phyloP scores from a whole-genome alignment of 1,140 invertebrate genomes.

The Halesus radiatus region DNA sequence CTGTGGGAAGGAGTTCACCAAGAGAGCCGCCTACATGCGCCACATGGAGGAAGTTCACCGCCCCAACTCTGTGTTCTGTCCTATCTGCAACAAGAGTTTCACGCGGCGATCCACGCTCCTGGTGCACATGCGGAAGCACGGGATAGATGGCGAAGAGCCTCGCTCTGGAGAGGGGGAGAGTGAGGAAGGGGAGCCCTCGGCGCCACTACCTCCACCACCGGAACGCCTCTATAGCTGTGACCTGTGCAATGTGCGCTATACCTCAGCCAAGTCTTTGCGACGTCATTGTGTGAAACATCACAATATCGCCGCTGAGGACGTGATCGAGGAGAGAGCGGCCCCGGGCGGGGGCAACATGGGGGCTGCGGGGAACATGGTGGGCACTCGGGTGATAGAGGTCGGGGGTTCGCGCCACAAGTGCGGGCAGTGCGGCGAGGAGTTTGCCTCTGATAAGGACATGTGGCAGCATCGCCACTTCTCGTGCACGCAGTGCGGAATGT shows the following conservation, averaged over 20 bases:
- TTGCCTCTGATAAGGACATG: conserved; percentile 65
- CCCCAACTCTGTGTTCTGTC: conserved; percentile 66
- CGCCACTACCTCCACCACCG: neutral
- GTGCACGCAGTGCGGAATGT: conserved; percentile 72
- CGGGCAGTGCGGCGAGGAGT: conserved; percentile 65
- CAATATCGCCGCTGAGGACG: conserved; percentile 37
- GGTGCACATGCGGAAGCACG: conserved; percentile 71
- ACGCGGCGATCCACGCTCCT: conserved; percentile 68
- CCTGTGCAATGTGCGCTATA: conserved; percentile 49
- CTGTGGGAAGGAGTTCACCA: conserved; percentile 73
- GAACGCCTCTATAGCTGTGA: conserved; percentile 45
- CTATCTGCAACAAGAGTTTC: conserved; percentile 71
- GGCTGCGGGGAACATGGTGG: conserved; percentile 36
- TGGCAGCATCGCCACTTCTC: conserved; percentile 67
- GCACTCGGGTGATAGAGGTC: conserved; percentile 54
- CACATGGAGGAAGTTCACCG: conserved; percentile 72
- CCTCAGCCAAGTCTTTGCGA: conserved; percentile 43
- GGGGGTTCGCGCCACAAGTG: conserved; percentile 63
- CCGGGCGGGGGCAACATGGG: neutral
- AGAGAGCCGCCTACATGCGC: conserved; percentile 69
- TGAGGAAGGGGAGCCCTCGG: conserved; percentile 53
- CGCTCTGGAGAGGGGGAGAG: conserved; percentile 63
- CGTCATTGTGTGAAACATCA: conserved; percentile 51
- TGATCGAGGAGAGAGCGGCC: conserved; percentile 31
- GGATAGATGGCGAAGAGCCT: conserved; percentile 52